Base-by-base conservation (phyloP, 2,113 vertebrate species). In the Chloebia gouldiae region DNA sequence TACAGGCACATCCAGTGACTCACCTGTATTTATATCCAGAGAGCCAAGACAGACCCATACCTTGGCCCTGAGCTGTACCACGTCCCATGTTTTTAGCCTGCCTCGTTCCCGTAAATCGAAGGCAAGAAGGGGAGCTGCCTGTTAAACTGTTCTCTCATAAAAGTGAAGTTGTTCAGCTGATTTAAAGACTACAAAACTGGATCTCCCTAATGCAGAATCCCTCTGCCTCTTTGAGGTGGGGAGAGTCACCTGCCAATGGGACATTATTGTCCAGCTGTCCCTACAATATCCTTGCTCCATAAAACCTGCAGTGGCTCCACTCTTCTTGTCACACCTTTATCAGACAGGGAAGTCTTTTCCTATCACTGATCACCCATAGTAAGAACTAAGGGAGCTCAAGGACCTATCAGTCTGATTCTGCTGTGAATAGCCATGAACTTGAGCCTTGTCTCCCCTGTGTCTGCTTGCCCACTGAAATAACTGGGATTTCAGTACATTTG, bases 1-100 rank as follows among this genome's bases (percentile, higher is more conserved):
- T 95, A 97, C 2, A 3, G 96, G 91, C 96, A 95, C 82, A 96
- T 93, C 85, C 94, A 96, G 66, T 96, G 96, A 97, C 95, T 97
- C 96, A 97, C 95, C 86, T 95, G 92, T 95, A 96, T 97, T 97
- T 97, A 80, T 85, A 83, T 44, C 64, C 47, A 88, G 81, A 78
- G 40, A 95, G 93, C 85, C 91, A 94, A 77, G 65, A 82, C 0
- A 1, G 95, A 95, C 89, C 82, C 63, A 40, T 95, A 33, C 63
- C 54, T 93, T 77, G 91, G 94, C 90, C 56, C 77, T 95, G 70
- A 96, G 80, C 77, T 95, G 76, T 61, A 70, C 23, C 70, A 53
- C 39, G 57, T 91, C 78, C 87, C 39, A 2, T 57, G 63, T 94
- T 92, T 90, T 73, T 25, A 63, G 81, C 68, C 64, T 72, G 61